Conservation (phyloP, 2,113 vertebrate species). For the Caracal caracal region DNA sequence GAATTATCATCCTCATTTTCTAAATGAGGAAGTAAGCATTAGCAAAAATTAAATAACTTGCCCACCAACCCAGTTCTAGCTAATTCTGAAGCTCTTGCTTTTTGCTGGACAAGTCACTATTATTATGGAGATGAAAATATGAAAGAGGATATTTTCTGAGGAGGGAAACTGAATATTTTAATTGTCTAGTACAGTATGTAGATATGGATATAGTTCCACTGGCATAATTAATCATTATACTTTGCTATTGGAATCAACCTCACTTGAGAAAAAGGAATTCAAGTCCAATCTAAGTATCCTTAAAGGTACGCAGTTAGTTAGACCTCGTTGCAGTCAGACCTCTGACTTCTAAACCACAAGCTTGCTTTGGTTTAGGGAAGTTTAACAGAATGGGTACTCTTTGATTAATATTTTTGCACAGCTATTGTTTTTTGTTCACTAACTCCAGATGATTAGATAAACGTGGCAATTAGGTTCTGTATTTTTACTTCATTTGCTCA, state of each 20-base stretch:
- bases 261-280: neutral
- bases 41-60: neutral
- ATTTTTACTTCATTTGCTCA: neutral
- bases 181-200: neutral
- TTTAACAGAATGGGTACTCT: neutral
- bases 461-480: neutral
- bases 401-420: neutral
- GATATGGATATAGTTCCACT: neutral
- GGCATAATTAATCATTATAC: neutral
- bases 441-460: neutral
- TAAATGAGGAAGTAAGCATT: conserved; percentile 7
- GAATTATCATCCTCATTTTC: neutral
- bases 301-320: neutral
- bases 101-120: neutral
- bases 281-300: neutral
- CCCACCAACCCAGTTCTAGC: neutral
- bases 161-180: neutral
- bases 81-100: neutral
- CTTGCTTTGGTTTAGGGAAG: neutral
- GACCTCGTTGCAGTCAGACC: neutral
- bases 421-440: neutral
- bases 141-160: neutral
- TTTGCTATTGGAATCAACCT: neutral
- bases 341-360: neutral
- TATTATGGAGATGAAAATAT: neutral